Evolutionary conservation across 2,888 invertebrate genomes (phyloP).

Genomic region (Boloria euphrosyne): DNA sequence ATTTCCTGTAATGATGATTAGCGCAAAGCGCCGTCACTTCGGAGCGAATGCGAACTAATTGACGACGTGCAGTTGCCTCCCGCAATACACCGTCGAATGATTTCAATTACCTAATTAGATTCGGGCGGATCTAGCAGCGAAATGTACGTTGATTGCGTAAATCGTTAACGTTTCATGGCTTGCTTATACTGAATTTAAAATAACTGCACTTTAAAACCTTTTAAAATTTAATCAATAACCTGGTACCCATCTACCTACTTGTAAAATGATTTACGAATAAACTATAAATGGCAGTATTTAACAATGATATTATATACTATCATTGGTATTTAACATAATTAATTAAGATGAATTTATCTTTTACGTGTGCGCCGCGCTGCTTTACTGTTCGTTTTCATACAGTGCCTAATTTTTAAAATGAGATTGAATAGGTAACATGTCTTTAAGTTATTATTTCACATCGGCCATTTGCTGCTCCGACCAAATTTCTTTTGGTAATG

Average conservation of each 20-base stretch:
- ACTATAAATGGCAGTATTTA: too few relatives aligned
- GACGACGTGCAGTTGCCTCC: conserved; percentile 37
- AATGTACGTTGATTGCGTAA: conserved; percentile 49
- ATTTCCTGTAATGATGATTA: conserved; percentile 43
- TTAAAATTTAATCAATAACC: neutral
- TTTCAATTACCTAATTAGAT: conserved; percentile 71
- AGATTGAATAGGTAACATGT: too few relatives aligned
- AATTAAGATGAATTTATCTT: too few relatives aligned
- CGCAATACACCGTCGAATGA: conserved; percentile 50
- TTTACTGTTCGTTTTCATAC: too few relatives aligned
- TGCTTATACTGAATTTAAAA: conserved; percentile 42
- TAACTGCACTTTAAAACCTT: neutral
- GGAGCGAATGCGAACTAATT: conserved; percentile 42
- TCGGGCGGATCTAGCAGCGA: conserved; percentile 27
- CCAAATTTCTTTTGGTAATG: too few relatives aligned
- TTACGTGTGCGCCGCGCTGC: too few relatives aligned
- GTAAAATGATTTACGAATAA: too few relatives aligned
- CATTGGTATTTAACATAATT: too few relatives aligned
- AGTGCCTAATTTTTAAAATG: too few relatives aligned
- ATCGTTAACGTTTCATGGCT: conserved; percentile 42
- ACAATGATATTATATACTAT: too few relatives aligned
- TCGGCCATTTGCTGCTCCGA: too few relatives aligned
- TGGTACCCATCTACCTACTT: neutral
- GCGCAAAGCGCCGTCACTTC: conserved; percentile 43
- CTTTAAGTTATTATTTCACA: too few relatives aligned